Percentiles rank a stretch among this genome's conserved stretches.
Conservation (phyloP, 2,797 vertebrate genomes). For the Bovichtus variegatus region DNA sequence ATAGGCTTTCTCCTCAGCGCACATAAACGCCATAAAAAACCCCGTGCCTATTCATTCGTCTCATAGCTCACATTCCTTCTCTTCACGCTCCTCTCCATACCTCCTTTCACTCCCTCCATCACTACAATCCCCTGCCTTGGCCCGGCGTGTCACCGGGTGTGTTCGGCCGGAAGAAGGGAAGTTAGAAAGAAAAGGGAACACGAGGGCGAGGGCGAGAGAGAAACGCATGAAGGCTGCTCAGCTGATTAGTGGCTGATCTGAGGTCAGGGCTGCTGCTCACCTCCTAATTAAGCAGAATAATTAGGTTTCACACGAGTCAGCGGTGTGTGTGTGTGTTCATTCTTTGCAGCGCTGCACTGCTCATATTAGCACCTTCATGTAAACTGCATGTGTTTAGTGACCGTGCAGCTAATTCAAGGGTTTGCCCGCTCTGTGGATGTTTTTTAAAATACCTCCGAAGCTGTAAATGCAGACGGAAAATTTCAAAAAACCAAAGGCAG, state of each 20-base stretch:
- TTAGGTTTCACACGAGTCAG: slow-evolving; percentile 41
- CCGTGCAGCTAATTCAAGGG: not conserved
- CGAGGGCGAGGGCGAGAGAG: not conserved
- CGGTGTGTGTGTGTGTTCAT: not conserved
- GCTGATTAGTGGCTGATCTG: slow-evolving; percentile 45
- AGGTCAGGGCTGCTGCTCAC: slow-evolving; percentile 53
- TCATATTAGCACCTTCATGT: not conserved
- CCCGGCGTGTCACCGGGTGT: slow-evolving; percentile 31
- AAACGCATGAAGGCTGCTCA: slow-evolving; percentile 33
- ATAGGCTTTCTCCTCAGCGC: slow-evolving; percentile 53
- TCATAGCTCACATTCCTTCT: slow-evolving; percentile 66
- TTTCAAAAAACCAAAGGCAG: not conserved
- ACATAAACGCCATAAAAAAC: slow-evolving; percentile 65
- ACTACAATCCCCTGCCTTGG: slow-evolving; percentile 37
- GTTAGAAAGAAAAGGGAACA: slow-evolving; percentile 13
- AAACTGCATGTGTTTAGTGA: not conserved
- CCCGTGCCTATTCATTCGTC: slow-evolving; percentile 62
- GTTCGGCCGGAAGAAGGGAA: slow-evolving; percentile 14
- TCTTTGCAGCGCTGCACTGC: not conserved
- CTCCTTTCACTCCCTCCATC: slow-evolving; percentile 39
- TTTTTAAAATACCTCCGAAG: not conserved
- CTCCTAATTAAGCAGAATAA: slow-evolving; percentile 71
- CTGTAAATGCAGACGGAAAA: not conserved
- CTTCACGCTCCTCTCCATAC: slow-evolving; percentile 45
- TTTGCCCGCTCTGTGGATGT: not conserved